Evolutionary conservation across 2,113 vertebrate species (phyloP).

Genomic region (Miniopterus natalensis): DNA sequence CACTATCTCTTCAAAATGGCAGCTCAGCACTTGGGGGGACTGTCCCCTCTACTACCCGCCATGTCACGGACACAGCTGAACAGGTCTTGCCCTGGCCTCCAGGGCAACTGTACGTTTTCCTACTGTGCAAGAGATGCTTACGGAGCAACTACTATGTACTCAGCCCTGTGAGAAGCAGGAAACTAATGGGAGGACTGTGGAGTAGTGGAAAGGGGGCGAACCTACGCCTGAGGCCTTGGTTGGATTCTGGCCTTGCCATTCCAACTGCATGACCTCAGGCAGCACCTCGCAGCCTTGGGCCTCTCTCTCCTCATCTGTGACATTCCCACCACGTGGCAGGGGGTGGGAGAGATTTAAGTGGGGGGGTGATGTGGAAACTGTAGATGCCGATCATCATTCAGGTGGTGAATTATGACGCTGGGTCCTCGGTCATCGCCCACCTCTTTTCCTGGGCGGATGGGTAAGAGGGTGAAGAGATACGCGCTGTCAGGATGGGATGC

Average conservation of each 20-base stretch:
- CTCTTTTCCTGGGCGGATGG: neutral
- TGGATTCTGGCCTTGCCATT: neutral
- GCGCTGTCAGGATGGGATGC: neutral
- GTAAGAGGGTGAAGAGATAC: neutral
- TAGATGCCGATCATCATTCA: neutral
- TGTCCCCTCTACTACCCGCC: neutral
- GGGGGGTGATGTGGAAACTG: neutral
- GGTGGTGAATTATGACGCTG: neutral
- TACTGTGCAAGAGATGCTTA: neutral
- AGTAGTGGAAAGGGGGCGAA: neutral
- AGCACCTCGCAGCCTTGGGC: neutral
- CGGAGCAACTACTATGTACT: neutral
- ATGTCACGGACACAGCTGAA: neutral
- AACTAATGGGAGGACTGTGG: neutral
- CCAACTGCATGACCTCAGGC: neutral
- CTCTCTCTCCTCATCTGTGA: neutral
- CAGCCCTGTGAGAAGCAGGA: neutral
- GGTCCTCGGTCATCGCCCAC: neutral
- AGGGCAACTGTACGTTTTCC: neutral
- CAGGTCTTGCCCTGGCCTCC: neutral
- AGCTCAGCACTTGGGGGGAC: neutral
- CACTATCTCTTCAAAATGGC: neutral
- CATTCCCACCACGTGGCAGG: neutral
- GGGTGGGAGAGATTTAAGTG: neutral
- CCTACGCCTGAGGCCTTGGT: neutral